Evolutionary conservation across 2,113 vertebrate species (phyloP).

Genomic region (Rhineura floridana): DNA sequence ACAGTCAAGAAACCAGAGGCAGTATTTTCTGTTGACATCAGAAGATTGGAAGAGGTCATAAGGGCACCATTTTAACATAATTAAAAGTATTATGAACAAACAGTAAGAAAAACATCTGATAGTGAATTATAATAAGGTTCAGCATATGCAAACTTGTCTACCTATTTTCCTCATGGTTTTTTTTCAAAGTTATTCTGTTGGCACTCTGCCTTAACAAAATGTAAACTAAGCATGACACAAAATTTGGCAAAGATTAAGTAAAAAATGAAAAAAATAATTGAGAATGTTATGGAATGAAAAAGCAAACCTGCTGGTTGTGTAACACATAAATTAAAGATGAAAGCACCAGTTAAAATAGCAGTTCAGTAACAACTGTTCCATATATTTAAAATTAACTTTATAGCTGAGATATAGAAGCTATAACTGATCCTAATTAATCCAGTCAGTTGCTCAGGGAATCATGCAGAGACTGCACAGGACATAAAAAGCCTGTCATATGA

Average conservation of each 20-base stretch:
- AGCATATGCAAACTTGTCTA: conserved; percentile 19
- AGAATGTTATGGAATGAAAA: not conserved
- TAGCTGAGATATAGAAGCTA: not conserved
- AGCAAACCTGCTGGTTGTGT: not conserved
- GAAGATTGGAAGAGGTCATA: not conserved
- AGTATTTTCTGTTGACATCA: conserved; percentile 18
- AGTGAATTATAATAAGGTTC: conserved; percentile 12
- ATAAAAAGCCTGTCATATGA: too few species aligned
- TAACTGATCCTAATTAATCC: not conserved
- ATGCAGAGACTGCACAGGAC: not conserved
- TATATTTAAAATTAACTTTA: not conserved
- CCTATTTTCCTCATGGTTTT: not conserved
- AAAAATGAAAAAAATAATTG: not conserved
- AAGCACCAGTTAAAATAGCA: conserved; percentile 8
- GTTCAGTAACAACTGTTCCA: not conserved
- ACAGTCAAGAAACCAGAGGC: not conserved
- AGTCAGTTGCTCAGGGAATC: not conserved
- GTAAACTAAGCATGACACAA: not conserved
- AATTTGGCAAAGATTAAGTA: not conserved
- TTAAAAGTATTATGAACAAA: conserved; percentile 20
- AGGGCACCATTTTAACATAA: not conserved
- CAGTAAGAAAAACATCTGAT: not conserved
- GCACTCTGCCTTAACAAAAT: not conserved
- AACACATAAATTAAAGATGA: not conserved
- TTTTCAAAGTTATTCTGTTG: conserved; percentile 14